These are phyloP conservation scores for Cotesia typhae DNA, from an alignment of 1,140 invertebrate genomes.

Conservation along the genomic window DNA sequence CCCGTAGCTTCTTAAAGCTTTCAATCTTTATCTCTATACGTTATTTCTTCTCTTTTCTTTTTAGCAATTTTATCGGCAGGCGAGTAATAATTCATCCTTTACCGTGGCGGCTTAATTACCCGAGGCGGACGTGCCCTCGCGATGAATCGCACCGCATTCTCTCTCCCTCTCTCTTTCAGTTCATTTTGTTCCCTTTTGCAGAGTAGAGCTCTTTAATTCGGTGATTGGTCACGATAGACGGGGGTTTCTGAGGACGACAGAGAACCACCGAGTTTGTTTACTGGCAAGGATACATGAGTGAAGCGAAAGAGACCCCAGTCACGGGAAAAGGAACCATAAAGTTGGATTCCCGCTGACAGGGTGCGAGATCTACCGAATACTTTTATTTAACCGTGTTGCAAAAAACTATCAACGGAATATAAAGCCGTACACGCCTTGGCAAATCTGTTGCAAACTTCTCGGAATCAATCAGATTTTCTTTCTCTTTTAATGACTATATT, in stretches of 20 bases:
- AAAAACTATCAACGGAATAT: conserved; percentile 11
- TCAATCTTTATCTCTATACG: conserved; percentile 16
- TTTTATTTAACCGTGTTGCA: conserved; percentile 13
- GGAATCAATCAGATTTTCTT: conserved; percentile 11
- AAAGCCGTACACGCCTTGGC: too few species aligned
- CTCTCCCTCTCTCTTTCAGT: conserved; percentile 19
- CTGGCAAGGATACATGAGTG: not conserved
- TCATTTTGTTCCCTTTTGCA: conserved; percentile 17
- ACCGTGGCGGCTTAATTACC: conserved; percentile 49
- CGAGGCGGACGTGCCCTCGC: conserved; percentile 42
- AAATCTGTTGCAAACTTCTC: conserved; percentile 4
- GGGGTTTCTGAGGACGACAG: too few species aligned
- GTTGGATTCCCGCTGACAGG: conserved; percentile 41
- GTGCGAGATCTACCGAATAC: conserved; percentile 14
- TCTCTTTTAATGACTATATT: too few species aligned
- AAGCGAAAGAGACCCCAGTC: not conserved
- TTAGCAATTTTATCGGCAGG: conserved; percentile 43
- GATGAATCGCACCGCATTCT: conserved; percentile 37
- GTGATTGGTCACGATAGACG: conserved; percentile 40
- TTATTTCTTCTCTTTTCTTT: conserved; percentile 19
- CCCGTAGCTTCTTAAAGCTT: conserved; percentile 6
- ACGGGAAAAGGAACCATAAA: conserved; percentile 36
- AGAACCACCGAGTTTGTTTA: not conserved
- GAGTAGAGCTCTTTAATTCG: conserved; percentile 35
- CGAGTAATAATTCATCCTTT: conserved; percentile 48